phyloP scores from a whole-genome alignment of 1,140 invertebrate species.

The Leptinotarsa lineolata region DNA sequence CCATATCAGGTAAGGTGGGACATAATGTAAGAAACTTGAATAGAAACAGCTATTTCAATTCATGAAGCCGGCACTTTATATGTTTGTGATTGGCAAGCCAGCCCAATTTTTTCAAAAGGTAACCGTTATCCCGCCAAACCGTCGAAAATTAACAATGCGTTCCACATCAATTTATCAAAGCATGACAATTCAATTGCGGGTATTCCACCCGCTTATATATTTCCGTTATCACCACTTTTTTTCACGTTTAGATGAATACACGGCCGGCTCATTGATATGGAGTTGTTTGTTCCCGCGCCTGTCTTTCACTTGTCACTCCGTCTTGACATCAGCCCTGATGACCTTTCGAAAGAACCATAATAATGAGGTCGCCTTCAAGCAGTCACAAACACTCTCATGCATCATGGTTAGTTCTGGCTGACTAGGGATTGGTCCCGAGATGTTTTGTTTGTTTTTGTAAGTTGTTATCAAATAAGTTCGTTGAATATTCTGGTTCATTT shows the following conservation, averaged over 20 bases:
- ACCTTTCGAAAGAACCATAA: conserved; percentile 39
- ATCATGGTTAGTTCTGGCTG: background rate
- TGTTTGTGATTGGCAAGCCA: background rate
- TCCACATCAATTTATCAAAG: conserved; percentile 20
- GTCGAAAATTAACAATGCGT: conserved; percentile 16
- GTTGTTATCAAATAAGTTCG: too few relatives aligned
- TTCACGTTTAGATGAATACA: conserved; percentile 7
- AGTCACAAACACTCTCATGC: conserved; percentile 8
- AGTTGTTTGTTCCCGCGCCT: conserved; percentile 43
- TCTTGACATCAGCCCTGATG: conserved; percentile 44
- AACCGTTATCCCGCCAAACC: background rate
- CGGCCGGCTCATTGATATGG: conserved; percentile 24
- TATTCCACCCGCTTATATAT: conserved; percentile 30
- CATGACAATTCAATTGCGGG: conserved; percentile 35
- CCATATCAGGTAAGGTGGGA: too few relatives aligned
- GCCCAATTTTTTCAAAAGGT: background rate
- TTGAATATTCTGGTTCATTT: too few relatives aligned
- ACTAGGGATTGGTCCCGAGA: too few relatives aligned
- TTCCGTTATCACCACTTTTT: conserved; percentile 23
- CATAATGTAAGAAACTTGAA: too few relatives aligned
- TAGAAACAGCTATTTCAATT: too few relatives aligned
- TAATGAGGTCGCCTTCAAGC: conserved; percentile 38
- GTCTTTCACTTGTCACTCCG: conserved; percentile 46
- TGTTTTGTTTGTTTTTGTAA: too few relatives aligned
- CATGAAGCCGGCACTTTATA: too few relatives aligned